Conservation (phyloP, 2,797 vertebrate genomes). For the Sebastes minor region DNA sequence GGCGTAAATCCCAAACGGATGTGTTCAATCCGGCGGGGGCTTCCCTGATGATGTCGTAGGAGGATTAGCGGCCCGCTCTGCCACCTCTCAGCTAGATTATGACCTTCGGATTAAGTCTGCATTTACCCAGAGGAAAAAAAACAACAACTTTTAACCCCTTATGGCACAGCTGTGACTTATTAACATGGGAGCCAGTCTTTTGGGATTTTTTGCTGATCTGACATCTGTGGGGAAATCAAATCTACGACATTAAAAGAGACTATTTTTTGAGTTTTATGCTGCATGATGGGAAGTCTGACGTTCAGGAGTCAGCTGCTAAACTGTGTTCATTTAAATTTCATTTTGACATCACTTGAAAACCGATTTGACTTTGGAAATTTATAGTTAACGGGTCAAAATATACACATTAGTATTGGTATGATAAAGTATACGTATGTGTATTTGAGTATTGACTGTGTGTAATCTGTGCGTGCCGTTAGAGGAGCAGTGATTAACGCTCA, state of each 20-base stretch:
- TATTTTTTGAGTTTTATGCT: background rate
- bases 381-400: background rate
- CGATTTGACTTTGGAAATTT: background rate
- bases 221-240: background rate
- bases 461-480: constrained; percentile 60
- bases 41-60: constrained; percentile 56
- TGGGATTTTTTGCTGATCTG: background rate
- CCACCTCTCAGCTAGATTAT: constrained; percentile 65
- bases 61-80: constrained; percentile 53
- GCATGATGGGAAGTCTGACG: background rate
- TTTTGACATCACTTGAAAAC: background rate
- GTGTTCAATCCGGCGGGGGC: constrained; percentile 49
- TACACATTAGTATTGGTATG: background rate
- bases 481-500: constrained; percentile 60
- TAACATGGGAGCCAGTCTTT: background rate
- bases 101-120: constrained; percentile 60
- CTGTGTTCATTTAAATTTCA: too few relatives aligned
- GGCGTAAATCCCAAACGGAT: constrained; percentile 56
- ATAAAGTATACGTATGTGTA: background rate
- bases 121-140: background rate
- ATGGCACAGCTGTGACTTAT: constrained; percentile 14
- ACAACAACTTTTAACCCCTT: constrained; percentile 11
- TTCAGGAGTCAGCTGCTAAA: background rate
- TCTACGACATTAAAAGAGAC: background rate
- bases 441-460: constrained; percentile 28